Conservation (phyloP, 2,797 vertebrate genomes). For the Coregonus suidteri region DNA sequence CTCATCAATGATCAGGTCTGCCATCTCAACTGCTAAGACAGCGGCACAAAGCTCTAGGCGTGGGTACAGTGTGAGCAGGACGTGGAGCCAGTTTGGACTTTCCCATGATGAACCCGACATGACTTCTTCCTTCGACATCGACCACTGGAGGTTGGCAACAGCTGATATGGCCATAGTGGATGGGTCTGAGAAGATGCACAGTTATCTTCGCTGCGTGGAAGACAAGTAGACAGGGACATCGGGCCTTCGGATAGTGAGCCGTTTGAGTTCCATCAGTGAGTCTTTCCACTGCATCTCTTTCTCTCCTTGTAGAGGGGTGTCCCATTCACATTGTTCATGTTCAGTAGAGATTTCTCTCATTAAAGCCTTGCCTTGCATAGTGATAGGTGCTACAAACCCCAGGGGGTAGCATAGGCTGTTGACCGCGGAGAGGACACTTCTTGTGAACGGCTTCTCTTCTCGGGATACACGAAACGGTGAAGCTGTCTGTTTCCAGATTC, state of each 20-base stretch:
- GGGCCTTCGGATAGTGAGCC: no score
- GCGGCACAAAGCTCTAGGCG: no score
- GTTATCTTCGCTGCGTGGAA: neutral
- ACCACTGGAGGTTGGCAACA: neutral
- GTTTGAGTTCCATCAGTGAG: neutral
- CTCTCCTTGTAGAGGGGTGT: neutral
- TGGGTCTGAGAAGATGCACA: neutral
- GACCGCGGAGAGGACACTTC: no score
- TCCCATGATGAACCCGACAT: no score
- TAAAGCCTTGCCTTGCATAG: neutral
- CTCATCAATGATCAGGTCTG: no score
- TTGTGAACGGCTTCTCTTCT: no score
- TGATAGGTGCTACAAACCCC: neutral
- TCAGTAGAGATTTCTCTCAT: neutral
- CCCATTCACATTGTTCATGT: conserved; percentile 2
- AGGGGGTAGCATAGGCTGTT: conserved; percentile 19
- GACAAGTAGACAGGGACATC: neutral
- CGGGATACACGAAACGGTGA: no score
- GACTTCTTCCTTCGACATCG: no score
- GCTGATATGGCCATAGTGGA: neutral
- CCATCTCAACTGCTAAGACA: no score
- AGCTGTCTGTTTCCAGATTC: no score
- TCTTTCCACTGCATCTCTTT: conserved; percentile 21
- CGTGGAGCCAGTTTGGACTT: no score
- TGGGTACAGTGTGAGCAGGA: no score